Percentiles rank a stretch among this genome's conserved stretches.
phyloP scores from a whole-genome alignment of 2,113 vertebrate species.

The Sapajus apella region DNA sequence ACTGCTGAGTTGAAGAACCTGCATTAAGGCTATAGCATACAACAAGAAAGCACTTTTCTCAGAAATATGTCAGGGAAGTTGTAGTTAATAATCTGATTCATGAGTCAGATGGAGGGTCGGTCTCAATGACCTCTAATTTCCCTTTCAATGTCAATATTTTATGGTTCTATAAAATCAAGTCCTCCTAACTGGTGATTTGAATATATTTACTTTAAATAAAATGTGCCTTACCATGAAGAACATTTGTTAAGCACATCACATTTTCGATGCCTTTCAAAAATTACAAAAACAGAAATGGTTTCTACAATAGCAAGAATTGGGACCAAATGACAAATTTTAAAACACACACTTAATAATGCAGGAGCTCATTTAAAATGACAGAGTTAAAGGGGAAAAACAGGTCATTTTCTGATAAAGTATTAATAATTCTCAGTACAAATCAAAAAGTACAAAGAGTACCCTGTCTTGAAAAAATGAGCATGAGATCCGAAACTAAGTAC shows the following conservation, averaged over 20 bases:
- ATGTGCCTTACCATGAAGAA: slow-evolving; percentile 41
- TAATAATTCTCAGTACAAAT: slow-evolving; percentile 40
- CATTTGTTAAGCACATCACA: slow-evolving; percentile 62
- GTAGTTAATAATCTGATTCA: slow-evolving; percentile 69
- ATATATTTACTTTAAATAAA: slow-evolving; percentile 71
- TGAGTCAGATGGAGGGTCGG: slow-evolving; percentile 33
- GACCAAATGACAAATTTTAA: slow-evolving; percentile 47
- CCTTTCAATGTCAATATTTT: slow-evolving; percentile 57
- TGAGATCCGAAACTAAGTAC: background rate
- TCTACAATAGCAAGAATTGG: slow-evolving; percentile 31
- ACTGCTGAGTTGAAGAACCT: slow-evolving; percentile 52
- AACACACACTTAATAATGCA: slow-evolving; percentile 28
- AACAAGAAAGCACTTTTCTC: slow-evolving; percentile 59
- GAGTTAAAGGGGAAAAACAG: background rate
- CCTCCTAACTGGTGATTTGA: slow-evolving; percentile 50
- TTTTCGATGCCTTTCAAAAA: slow-evolving; percentile 47
- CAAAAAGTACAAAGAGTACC: background rate
- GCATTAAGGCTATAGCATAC: slow-evolving; percentile 59
- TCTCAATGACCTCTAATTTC: slow-evolving; percentile 54
- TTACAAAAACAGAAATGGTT: slow-evolving; percentile 49
- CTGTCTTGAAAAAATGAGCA: background rate
- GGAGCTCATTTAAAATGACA: slow-evolving; percentile 29
- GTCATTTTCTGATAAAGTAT: background rate
- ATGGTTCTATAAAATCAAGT: slow-evolving; percentile 55
- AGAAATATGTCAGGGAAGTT: slow-evolving; percentile 62